Evolutionary conservation across 2,113 vertebrate genomes (phyloP).

Genomic region (Trochalopteron elliotii): DNA sequence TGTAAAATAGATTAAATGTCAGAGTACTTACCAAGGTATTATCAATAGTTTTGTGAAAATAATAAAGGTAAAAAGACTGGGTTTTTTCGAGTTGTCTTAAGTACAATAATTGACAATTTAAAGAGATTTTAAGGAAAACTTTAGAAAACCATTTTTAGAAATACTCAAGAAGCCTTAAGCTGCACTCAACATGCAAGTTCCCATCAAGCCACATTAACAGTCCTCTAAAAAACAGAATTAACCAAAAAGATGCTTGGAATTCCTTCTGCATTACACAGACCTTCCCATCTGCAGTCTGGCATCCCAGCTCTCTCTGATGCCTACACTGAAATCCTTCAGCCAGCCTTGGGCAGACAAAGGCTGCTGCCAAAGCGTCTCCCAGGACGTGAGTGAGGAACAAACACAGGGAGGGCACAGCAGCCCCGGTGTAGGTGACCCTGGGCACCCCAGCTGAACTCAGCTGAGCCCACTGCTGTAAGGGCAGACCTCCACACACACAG

Average conservation of each 20-base stretch:
- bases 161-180: neutral
- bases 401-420: neutral
- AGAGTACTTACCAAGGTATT: neutral
- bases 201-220: constrained; percentile 38
- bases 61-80: neutral
- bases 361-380: neutral
- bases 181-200: neutral
- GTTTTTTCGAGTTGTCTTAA: neutral
- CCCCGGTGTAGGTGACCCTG: neutral
- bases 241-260: constrained; percentile 59
- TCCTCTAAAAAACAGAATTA: constrained; percentile 29
- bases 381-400: neutral
- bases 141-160: neutral
- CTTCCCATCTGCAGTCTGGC: neutral
- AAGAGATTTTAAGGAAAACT: neutral
- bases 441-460: neutral
- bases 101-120: neutral
- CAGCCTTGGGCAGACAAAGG: neutral
- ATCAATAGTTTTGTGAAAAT: neutral
- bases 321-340: neutral
- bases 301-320: neutral
- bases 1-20: neutral
- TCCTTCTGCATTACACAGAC: constrained; percentile 48
- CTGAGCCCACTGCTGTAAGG: neutral
- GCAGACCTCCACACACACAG: neutral